Conservation (phyloP, 2,113 vertebrate genomes). For the Raja brachyura region DNA sequence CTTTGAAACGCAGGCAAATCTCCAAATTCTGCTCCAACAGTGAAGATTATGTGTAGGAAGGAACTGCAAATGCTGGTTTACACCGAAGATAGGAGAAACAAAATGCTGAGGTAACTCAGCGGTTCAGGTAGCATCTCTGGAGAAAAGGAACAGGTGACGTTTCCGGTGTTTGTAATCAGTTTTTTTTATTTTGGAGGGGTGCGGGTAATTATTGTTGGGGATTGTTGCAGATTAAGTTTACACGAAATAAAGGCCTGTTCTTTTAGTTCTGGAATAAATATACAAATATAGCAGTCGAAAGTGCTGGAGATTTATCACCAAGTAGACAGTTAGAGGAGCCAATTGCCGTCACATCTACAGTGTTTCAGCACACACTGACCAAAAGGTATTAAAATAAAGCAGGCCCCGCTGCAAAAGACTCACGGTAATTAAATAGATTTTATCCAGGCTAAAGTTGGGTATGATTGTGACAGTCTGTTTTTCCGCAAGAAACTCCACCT, state of each 20-base stretch:
- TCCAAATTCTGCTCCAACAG: too few species aligned
- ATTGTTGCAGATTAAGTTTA: too few species aligned
- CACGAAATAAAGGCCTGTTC: neutral
- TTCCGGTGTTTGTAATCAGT: too few species aligned
- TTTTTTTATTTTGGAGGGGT: too few species aligned
- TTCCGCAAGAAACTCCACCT: slow-evolving; percentile 89
- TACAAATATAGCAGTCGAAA: neutral
- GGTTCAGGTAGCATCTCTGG: too few species aligned
- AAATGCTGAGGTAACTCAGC: too few species aligned
- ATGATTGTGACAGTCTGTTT: slow-evolving; percentile 83
- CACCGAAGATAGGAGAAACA: too few species aligned
- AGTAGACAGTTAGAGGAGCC: neutral
- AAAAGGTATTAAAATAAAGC: too few species aligned
- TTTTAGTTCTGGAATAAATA: neutral
- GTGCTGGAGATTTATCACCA: neutral
- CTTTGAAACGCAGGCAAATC: neutral
- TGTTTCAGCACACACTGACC: neutral
- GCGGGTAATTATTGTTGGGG: too few species aligned
- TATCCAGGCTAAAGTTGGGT: slow-evolving; percentile 88
- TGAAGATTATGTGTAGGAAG: too few species aligned
- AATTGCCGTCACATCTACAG: neutral
- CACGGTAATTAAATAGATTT: slow-evolving; percentile 87
- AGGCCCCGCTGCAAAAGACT: slow-evolving; percentile 35
- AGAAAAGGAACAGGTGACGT: too few species aligned
- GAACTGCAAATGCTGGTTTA: too few species aligned